Percentiles rank a stretch among this genome's conserved stretches.
phyloP scores from a whole-genome alignment of 2,113 vertebrate species.

The Dipodomys ordii region DNA sequence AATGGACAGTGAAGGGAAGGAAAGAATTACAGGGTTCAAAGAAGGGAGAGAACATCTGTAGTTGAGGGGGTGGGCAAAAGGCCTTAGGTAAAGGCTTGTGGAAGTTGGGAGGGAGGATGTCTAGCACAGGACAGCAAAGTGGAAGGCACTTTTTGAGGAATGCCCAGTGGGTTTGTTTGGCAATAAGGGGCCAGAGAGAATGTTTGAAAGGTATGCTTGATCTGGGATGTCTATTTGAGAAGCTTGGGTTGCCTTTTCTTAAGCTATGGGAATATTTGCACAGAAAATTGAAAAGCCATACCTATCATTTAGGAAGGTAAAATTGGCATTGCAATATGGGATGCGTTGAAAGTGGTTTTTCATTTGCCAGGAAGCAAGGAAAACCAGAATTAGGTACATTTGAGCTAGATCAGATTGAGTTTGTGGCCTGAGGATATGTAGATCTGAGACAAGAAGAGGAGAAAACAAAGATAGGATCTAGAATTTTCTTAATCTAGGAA shows the following conservation, averaged over 20 bases:
- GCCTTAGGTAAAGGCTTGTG: background rate
- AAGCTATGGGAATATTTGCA: background rate
- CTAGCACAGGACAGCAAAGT: background rate
- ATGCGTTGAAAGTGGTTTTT: background rate
- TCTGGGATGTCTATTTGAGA: background rate
- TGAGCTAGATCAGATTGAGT: background rate
- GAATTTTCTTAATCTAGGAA: background rate
- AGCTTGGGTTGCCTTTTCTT: background rate
- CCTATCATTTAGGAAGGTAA: background rate
- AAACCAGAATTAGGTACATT: slow-evolving; percentile 2
- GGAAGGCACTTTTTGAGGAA: background rate
- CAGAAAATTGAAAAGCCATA: background rate
- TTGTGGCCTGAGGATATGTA: background rate
- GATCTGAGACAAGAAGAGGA: background rate
- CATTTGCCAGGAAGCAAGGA: background rate
- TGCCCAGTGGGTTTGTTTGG: background rate
- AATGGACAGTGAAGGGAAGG: too few species aligned
- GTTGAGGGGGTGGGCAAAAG: background rate
- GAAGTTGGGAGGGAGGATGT: background rate
- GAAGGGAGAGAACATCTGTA: background rate
- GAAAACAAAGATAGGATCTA: background rate
- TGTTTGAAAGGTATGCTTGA: background rate
- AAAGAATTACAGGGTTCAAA: background rate
- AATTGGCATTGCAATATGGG: background rate
- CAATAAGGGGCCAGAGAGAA: background rate